phyloP scores from a whole-genome alignment of 1,140 invertebrate genomes.

The Temnothorax nylanderi region DNA sequence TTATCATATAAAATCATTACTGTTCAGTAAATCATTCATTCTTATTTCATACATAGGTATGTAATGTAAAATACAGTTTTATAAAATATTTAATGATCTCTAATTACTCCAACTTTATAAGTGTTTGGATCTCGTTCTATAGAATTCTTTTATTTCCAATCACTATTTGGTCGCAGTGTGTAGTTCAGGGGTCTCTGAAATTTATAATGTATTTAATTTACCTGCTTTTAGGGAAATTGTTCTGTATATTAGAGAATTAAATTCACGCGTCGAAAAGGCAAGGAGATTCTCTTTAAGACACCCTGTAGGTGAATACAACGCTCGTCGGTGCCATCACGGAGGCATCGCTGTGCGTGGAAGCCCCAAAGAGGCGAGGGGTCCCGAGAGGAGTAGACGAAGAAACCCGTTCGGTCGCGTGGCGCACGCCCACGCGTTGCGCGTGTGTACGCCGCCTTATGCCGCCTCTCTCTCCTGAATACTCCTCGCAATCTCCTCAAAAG shows the following conservation, averaged over 20 bases:
- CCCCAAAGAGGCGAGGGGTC: conserved; percentile 51
- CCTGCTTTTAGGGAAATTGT: not conserved
- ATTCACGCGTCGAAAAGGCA: too few relatives aligned
- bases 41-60: not conserved
- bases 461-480: conserved; percentile 35
- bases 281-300: conserved; percentile 3
- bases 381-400: conserved; percentile 61
- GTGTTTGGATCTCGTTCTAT: not conserved
- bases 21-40: not conserved
- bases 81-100: not conserved
- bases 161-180: not conserved
- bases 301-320: conserved; percentile 32
- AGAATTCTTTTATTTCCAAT: not conserved
- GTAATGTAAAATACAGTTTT: not conserved
- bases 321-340: conserved; percentile 53
- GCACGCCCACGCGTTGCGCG: conserved; percentile 78
- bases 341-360: conserved; percentile 66
- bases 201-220: too few relatives aligned
- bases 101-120: not conserved
- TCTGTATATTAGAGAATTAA: not conserved
- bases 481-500: conserved; percentile 59
- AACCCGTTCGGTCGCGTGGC: conserved; percentile 82
- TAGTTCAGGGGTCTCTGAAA: not conserved
- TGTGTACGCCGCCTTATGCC: conserved; percentile 66
- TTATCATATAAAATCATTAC: not conserved